Evolutionary conservation across 2,797 vertebrate species (phyloP).

Genomic region (Argyrosomus regius): DNA sequence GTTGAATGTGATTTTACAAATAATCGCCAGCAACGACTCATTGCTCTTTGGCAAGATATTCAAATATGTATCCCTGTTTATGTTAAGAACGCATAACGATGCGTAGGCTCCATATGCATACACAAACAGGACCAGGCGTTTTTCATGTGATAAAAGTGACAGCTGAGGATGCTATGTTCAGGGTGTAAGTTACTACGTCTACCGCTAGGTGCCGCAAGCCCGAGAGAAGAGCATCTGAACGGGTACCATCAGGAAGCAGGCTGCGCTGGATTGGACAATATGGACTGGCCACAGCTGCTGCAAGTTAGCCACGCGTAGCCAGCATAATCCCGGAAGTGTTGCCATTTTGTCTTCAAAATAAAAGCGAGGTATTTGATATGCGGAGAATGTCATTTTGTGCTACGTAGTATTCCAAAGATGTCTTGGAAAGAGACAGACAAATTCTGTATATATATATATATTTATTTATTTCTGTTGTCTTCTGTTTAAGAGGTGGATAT

Average conservation of each 20-base stretch:
- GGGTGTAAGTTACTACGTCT: constrained; percentile 15
- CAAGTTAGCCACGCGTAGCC: background rate
- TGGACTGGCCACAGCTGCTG: background rate
- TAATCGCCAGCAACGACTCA: constrained; percentile 38
- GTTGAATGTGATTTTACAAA: constrained; percentile 31
- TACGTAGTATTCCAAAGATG: background rate
- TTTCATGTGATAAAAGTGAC: constrained; percentile 44
- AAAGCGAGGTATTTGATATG: background rate
- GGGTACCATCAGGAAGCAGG: constrained; percentile 34
- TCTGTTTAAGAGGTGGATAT: no score
- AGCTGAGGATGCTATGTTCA: constrained; percentile 53
- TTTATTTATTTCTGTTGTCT: no score
- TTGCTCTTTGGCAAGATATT: constrained; percentile 25
- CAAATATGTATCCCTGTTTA: background rate
- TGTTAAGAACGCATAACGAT: constrained; percentile 17
- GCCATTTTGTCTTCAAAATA: constrained; percentile 33
- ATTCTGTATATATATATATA: background rate
- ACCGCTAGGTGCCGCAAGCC: constrained; percentile 52
- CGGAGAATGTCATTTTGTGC: background rate
- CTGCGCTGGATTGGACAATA: constrained; percentile 6
- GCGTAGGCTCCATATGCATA: background rate
- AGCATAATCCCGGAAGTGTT: background rate
- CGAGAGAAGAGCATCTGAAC: background rate
- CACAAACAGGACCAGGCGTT: constrained; percentile 17
- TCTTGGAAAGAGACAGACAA: background rate